phyloP scores from a whole-genome alignment of 2,888 invertebrate genomes.

The Euplagia quadripunctaria region DNA sequence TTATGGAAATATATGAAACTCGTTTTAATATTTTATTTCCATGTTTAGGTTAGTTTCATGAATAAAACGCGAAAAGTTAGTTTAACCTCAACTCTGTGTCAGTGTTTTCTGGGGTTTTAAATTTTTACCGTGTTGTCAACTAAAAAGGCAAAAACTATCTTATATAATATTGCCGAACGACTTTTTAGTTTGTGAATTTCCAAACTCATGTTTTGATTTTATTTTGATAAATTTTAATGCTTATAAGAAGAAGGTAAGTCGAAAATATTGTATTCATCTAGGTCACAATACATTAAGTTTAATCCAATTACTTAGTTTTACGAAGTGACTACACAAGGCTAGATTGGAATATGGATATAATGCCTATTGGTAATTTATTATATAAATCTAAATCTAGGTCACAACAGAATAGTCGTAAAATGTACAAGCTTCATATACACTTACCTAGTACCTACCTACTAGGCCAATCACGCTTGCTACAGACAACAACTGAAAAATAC shows the following conservation, averaged over 20 bases:
- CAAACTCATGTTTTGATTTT: no score
- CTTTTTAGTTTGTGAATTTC: no score
- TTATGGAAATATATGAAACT: not conserved
- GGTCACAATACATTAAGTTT: no score
- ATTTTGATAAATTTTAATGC: no score
- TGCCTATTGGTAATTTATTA: not conserved
- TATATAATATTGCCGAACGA: no score
- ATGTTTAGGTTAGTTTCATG: not conserved
- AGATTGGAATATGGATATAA: no score
- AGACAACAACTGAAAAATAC: no score
- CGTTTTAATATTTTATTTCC: not conserved
- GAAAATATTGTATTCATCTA: no score
- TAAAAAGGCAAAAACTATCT: not conserved
- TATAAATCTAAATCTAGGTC: not conserved
- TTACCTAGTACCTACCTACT: not conserved
- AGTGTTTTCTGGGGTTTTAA: not conserved
- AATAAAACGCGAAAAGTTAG: not conserved
- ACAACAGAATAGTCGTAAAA: not conserved
- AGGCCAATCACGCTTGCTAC: no score
- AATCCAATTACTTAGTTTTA: no score
- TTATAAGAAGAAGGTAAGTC: no score
- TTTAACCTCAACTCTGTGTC: not conserved
- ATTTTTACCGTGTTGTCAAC: not conserved
- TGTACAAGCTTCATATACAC: not conserved
- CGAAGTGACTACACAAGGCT: no score